These are phyloP conservation scores for Halcyon chelicuti DNA, from an alignment of 2,797 vertebrate genomes.

Conservation along the genomic window DNA sequence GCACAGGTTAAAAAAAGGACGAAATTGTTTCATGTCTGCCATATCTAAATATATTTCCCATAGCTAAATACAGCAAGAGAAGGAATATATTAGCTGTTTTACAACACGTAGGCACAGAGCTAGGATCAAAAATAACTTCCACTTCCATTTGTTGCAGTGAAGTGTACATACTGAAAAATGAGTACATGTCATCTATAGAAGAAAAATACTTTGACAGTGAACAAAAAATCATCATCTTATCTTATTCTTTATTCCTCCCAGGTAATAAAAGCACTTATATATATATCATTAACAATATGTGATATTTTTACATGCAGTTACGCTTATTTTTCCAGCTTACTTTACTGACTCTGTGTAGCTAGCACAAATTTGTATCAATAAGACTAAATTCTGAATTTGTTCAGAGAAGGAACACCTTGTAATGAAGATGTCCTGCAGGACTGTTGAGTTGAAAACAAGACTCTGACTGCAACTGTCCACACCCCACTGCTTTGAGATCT, in stretches of 20 bases:
- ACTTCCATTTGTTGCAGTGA: background rate
- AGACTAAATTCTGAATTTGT: background rate
- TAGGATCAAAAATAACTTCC: background rate
- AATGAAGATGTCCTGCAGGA: background rate
- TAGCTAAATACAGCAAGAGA: background rate
- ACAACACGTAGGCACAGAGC: background rate
- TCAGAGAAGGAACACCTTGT: background rate
- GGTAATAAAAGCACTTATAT: background rate
- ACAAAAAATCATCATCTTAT: background rate
- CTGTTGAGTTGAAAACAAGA: background rate
- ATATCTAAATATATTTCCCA: background rate
- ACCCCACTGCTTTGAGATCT: background rate
- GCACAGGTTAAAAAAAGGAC: background rate
- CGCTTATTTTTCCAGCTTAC: background rate
- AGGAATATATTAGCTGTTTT: background rate
- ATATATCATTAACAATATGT: background rate
- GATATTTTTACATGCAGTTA: background rate
- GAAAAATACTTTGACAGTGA: background rate
- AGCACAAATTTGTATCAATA: background rate
- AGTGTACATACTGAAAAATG: background rate
- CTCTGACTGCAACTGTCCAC: background rate
- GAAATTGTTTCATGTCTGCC: background rate
- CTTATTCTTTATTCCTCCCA: background rate
- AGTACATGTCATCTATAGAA: background rate
- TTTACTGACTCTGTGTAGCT: background rate